phyloP scores from a whole-genome alignment of 2,113 vertebrate genomes.

The Dicaeum eximium region DNA sequence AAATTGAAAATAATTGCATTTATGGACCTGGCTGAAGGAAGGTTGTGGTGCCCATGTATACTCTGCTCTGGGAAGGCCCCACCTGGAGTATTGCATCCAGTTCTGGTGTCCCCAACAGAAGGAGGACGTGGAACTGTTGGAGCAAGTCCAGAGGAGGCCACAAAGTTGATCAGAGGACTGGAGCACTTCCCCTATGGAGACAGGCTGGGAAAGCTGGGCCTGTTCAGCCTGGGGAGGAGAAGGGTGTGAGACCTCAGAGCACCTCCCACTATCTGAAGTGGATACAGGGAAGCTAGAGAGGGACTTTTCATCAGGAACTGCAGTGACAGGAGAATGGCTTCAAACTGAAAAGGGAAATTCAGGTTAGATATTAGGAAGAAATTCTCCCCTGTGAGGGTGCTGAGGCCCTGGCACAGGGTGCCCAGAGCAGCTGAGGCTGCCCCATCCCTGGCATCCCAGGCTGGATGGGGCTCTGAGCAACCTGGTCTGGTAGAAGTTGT shows the following conservation, averaged over 20 bases:
- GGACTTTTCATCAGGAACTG: background rate
- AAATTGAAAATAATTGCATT: background rate
- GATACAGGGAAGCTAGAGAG: background rate
- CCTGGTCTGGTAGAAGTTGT: accelerated
- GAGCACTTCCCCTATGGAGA: background rate
- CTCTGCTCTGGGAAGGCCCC: background rate
- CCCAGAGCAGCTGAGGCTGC: background rate
- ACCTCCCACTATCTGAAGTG: background rate
- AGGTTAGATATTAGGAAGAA: background rate
- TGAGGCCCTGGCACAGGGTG: background rate
- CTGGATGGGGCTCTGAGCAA: accelerated
- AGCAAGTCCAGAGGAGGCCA: background rate
- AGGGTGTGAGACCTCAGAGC: background rate
- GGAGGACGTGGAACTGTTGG: background rate
- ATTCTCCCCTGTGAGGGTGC: accelerated
- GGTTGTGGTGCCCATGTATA: background rate
- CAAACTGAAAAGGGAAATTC: background rate
- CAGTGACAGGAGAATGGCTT: background rate
- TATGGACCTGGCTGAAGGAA: background rate
- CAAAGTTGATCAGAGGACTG: too few species aligned
- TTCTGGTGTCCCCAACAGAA: background rate
- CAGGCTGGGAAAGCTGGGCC: background rate
- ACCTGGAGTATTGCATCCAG: background rate
- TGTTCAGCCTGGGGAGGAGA: background rate
- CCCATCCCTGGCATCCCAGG: accelerated